Conservation (phyloP, 2,888 invertebrate species). For the Drosophila seclusa region DNA sequence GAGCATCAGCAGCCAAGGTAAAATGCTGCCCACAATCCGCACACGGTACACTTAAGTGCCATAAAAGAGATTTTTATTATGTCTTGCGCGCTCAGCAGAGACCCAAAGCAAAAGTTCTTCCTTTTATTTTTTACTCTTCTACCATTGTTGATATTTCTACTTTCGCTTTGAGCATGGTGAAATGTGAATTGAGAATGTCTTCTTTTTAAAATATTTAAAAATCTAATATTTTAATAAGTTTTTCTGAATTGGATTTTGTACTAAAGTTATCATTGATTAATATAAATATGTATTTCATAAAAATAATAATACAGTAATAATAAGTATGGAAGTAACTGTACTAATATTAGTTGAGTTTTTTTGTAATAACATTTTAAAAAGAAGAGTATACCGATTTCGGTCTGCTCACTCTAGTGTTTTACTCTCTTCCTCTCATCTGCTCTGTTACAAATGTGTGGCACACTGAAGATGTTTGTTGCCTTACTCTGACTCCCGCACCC, state of each 20-base stretch:
- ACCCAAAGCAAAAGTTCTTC: slow-evolving; percentile 58
- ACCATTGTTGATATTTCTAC: slow-evolving; percentile 17
- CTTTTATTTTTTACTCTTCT: slow-evolving; percentile 36
- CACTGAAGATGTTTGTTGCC: slow-evolving; percentile 64
- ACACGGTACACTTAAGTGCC: slow-evolving; percentile 81
- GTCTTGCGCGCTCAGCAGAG: slow-evolving; percentile 65
- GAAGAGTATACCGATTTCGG: slow-evolving; percentile 30
- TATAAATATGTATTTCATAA: background rate
- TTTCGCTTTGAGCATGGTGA: slow-evolving; percentile 28
- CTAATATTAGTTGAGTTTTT: background rate
- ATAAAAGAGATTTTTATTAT: slow-evolving; percentile 81
- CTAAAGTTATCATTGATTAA: background rate
- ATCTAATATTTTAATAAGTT: background rate
- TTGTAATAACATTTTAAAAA: background rate
- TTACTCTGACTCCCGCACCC: slow-evolving; percentile 38
- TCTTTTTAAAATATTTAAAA: slow-evolving; percentile 1
- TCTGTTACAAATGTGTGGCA: slow-evolving; percentile 60
- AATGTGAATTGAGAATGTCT: slow-evolving; percentile 13
- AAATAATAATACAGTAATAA: background rate
- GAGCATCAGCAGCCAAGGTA: slow-evolving; percentile 53
- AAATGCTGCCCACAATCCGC: slow-evolving; percentile 80
- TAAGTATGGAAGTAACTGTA: background rate
- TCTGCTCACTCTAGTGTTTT: background rate
- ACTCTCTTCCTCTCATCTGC: background rate
- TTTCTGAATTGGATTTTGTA: background rate